These are phyloP conservation scores for Itoplectis maculator DNA, from an alignment of 2,888 invertebrate species.

Conservation along the genomic window DNA sequence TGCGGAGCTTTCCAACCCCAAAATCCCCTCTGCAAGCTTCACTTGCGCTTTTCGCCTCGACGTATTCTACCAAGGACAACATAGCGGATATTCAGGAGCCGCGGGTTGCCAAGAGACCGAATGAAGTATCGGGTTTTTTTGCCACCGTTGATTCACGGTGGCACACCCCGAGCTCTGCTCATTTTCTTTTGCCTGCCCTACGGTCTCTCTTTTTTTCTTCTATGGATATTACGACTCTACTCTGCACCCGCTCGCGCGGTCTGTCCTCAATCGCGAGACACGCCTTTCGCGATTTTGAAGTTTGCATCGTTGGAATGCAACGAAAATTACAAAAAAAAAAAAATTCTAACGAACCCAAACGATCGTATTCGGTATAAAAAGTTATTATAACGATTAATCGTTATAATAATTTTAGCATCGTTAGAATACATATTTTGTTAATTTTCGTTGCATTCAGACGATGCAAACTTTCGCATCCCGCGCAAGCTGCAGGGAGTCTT, in stretches of 20 bases:
- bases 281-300: no score
- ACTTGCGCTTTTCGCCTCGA: neutral
- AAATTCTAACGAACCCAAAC: no score
- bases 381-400: no score
- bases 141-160: conserved; percentile 30
- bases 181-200: neutral
- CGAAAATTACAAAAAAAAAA: no score
- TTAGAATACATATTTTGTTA: no score
- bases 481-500: conserved; percentile 15
- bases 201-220: conserved; percentile 13
- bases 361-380: no score
- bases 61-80: conserved; percentile 15
- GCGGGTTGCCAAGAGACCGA: conserved; percentile 30
- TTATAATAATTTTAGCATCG: no score
- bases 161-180: neutral
- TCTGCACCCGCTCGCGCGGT: conserved; percentile 12
- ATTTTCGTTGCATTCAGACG: no score
- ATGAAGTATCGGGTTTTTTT: conserved; percentile 61
- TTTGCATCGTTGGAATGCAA: no score
- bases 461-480: no score
- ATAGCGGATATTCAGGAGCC: neutral
- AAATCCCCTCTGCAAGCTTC: conserved; percentile 46
- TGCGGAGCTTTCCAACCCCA: conserved; percentile 49
- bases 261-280: conserved; percentile 19
- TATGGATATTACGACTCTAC: conserved; percentile 40